Evolutionary conservation across 2,113 vertebrate genomes (phyloP).

Genomic region (Gulo gulo): DNA sequence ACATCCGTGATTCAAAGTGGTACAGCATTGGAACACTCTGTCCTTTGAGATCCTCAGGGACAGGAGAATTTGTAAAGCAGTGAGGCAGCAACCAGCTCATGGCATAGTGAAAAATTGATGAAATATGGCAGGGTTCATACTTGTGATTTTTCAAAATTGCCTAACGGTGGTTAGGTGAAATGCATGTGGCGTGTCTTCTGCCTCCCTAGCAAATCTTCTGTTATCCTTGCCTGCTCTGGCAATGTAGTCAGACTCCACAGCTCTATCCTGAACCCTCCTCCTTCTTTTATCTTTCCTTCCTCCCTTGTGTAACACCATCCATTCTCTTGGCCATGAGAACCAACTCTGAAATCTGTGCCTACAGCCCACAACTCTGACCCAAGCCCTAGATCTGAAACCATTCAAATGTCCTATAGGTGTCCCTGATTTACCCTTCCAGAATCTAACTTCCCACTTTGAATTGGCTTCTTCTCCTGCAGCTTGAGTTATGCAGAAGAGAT

Average conservation of each 20-base stretch:
- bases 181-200: neutral
- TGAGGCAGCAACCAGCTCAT: neutral
- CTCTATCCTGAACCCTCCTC: neutral
- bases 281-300: neutral
- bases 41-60: neutral
- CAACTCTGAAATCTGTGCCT: neutral
- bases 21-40: neutral
- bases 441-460: neutral
- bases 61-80: neutral
- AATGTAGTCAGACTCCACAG: neutral
- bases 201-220: neutral
- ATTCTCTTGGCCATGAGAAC: neutral
- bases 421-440: neutral
- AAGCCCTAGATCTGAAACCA: neutral
- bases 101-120: neutral
- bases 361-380: neutral
- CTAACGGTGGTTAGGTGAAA: neutral
- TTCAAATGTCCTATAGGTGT: neutral
- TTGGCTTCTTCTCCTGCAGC: neutral
- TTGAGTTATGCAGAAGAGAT: neutral
- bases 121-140: neutral
- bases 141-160: neutral
- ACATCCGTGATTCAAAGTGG: neutral
- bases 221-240: neutral
- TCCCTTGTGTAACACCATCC: neutral